A percentile compares a stretch with the other conserved stretches of the same genome.
phyloP scores from a whole-genome alignment of 1,140 invertebrate genomes.

The Drosophila grimshawi region DNA sequence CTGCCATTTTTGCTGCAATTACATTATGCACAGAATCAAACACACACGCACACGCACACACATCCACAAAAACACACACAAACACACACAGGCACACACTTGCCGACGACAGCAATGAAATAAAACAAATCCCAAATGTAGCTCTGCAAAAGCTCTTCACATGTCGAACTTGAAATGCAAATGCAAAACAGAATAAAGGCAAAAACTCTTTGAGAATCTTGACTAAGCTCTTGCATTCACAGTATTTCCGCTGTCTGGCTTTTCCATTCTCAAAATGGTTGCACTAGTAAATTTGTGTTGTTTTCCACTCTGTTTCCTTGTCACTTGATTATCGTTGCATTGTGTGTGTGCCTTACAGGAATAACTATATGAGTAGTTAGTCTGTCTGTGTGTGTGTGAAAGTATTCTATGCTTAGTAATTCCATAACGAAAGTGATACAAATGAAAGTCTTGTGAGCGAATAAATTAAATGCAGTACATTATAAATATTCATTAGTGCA shows the following conservation, averaged over 20 bases:
- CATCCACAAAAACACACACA: background rate
- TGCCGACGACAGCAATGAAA: background rate
- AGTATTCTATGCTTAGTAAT: conserved; percentile 48
- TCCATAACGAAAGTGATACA: conserved; percentile 70
- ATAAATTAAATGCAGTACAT: conserved; percentile 63
- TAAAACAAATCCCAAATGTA: conserved; percentile 1
- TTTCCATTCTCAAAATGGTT: conserved; percentile 27
- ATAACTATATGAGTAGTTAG: background rate
- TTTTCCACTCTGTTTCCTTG: conserved; percentile 32
- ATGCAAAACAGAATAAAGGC: conserved; percentile 17
- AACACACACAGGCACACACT: background rate
- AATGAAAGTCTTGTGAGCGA: conserved; percentile 76
- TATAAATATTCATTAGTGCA: conserved; percentile 77
- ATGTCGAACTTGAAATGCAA: conserved; percentile 38
- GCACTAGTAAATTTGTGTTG: conserved; percentile 30
- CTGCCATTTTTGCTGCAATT: conserved; percentile 9
- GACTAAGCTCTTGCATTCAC: conserved; percentile 39
- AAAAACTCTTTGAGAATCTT: conserved; percentile 51
- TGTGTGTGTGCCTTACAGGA: background rate
- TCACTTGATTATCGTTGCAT: conserved; percentile 29
- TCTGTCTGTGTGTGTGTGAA: conserved; percentile 12
- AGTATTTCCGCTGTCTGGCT: conserved; percentile 8
- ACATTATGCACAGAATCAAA: conserved; percentile 8
- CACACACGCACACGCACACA: background rate
- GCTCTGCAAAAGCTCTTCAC: conserved; percentile 32